Evolutionary conservation across 2,888 invertebrate species (phyloP).

Genomic region (Mechanitis mazaeus): DNA sequence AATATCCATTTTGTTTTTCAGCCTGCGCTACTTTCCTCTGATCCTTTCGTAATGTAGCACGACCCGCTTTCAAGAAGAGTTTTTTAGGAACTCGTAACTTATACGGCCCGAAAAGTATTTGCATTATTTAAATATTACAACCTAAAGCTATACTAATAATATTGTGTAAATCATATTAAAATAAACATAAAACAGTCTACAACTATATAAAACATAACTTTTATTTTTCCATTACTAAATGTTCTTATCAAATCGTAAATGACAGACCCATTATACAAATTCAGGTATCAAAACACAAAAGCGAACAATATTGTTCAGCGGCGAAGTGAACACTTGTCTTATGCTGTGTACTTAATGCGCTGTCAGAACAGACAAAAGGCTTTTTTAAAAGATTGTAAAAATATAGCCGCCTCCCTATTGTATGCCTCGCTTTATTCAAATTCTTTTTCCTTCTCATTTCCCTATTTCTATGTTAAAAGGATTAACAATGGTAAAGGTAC

Average conservation of each 20-base stretch:
- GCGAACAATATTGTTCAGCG: slow-evolving; percentile 52
- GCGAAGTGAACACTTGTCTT: slow-evolving; percentile 65
- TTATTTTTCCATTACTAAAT: slow-evolving; percentile 15
- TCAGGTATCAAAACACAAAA: slow-evolving; percentile 41
- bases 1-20: too few relatives aligned
- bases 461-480: slow-evolving; percentile 68
- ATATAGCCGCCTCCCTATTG: slow-evolving; percentile 63
- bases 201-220: background rate
- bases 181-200: too few relatives aligned
- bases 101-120: too few relatives aligned
- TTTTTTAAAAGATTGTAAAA: slow-evolving; percentile 61
- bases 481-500: slow-evolving; percentile 68
- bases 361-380: slow-evolving; percentile 66
- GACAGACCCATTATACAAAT: slow-evolving; percentile 26
- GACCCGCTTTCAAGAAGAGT: too few relatives aligned
- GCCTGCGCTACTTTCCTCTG: too few relatives aligned
- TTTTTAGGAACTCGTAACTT: too few relatives aligned
- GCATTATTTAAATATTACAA: too few relatives aligned
- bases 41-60: too few relatives aligned
- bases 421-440: slow-evolving; percentile 55
- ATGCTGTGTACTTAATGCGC: slow-evolving; percentile 60
- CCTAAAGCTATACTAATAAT: too few relatives aligned
- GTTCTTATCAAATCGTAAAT: slow-evolving; percentile 17
- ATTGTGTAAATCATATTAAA: too few relatives aligned
- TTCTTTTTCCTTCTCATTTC: slow-evolving; percentile 66